Conservation (phyloP, 2,797 vertebrate species). For the Euphonia xanthogaster region DNA sequence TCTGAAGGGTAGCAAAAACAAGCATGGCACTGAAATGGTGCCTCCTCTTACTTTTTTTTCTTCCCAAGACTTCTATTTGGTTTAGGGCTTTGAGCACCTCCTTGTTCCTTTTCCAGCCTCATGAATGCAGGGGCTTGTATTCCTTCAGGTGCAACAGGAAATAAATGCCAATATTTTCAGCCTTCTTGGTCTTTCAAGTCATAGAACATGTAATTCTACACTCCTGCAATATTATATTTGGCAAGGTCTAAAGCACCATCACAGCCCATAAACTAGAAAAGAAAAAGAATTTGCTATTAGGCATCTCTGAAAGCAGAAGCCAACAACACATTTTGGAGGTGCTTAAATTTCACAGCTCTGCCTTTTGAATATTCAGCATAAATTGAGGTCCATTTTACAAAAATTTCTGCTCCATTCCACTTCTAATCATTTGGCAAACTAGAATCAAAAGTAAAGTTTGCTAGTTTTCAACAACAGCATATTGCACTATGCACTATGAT, state of each 20-base stretch:
- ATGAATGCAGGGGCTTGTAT: constrained; percentile 38
- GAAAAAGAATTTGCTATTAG: background rate
- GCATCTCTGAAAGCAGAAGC: background rate
- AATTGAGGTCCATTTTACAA: background rate
- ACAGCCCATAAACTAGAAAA: background rate
- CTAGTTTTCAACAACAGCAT: background rate
- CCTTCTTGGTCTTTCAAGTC: background rate
- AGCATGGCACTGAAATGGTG: background rate
- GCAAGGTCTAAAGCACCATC: constrained; percentile 18
- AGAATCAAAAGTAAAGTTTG: background rate
- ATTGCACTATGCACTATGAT: too few relatives aligned
- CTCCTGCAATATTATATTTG: constrained; percentile 19
- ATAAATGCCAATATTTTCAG: background rate
- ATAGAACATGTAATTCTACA: background rate
- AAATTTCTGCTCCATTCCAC: constrained; percentile 6
- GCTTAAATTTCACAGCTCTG: background rate
- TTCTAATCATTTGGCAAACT: background rate
- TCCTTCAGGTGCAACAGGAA: constrained; percentile 14
- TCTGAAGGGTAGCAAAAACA: background rate
- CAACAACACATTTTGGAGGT: background rate
- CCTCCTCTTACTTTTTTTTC: background rate
- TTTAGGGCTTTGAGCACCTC: background rate
- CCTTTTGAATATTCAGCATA: constrained; percentile 11
- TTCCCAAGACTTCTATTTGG: background rate
- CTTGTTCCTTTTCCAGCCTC: background rate